Evolutionary conservation across 2,888 invertebrate genomes (phyloP).

Genomic region (Hypsopygia costalis): DNA sequence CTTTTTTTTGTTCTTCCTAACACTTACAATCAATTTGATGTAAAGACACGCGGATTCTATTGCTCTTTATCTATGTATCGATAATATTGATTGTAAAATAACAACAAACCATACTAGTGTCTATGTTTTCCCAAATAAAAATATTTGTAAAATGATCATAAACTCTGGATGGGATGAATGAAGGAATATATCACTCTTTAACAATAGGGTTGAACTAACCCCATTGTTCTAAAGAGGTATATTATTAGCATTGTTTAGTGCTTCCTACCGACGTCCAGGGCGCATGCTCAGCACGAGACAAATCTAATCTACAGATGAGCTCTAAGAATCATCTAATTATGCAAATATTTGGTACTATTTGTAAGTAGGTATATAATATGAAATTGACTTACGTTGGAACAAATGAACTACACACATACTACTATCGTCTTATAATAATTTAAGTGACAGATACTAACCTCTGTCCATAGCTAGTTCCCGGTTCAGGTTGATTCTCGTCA

Average conservation of each 20-base stretch:
- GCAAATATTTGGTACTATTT: neutral
- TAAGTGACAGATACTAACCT: slow-evolving; percentile 49
- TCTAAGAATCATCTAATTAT: slow-evolving; percentile 1
- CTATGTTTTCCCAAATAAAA: too few relatives aligned
- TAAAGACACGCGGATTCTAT: too few relatives aligned
- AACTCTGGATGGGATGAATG: neutral
- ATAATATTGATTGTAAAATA: too few relatives aligned
- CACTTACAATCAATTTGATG: too few relatives aligned
- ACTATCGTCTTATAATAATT: neutral
- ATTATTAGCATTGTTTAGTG: slow-evolving; percentile 1
- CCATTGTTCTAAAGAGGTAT: slow-evolving; percentile 9
- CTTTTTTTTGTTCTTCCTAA: too few relatives aligned
- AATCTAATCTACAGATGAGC: neutral
- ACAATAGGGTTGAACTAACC: neutral
- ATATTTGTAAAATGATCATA: too few relatives aligned
- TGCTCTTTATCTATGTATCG: too few relatives aligned
- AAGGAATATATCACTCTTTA: too few relatives aligned
- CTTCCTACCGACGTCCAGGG: neutral
- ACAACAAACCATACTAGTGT: too few relatives aligned
- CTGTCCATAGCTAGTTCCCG: slow-evolving; percentile 76
- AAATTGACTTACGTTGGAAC: too few relatives aligned
- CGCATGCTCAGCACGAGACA: slow-evolving; percentile 35
- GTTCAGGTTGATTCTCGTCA: slow-evolving; percentile 90
- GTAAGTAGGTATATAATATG: neutral
- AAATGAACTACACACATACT: neutral